Percentiles rank a stretch among this genome's conserved stretches.
Conservation (phyloP, 2,797 vertebrate species). For the Gallinago nigripennis region DNA sequence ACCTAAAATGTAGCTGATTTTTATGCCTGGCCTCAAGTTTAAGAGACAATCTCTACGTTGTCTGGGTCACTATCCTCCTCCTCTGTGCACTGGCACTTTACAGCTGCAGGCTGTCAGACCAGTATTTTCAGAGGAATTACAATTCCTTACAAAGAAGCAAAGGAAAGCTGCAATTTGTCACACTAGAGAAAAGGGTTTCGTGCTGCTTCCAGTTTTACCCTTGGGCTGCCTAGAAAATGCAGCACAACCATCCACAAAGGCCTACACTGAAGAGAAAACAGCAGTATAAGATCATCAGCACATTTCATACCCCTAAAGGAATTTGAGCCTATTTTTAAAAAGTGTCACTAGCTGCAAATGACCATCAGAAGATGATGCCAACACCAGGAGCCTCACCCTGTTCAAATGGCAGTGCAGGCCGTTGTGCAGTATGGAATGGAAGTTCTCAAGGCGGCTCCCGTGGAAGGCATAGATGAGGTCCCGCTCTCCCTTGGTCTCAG, state of each 20-base stretch:
- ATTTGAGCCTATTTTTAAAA: not conserved
- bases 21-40: no score
- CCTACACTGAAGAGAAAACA: not conserved
- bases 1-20: not conserved
- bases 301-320: not conserved
- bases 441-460: conserved; percentile 96
- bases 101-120: not conserved
- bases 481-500: conserved; percentile 85
- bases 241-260: not conserved
- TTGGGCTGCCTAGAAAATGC: not conserved
- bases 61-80: not conserved
- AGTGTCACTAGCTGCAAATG: not conserved
- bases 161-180: not conserved
- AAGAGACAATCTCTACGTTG: not conserved
- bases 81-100: not conserved
- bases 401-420: conserved; percentile 96
- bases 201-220: not conserved
- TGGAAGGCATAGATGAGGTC: conserved; percentile 96
- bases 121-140: not conserved
- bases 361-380: not conserved
- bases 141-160: not conserved
- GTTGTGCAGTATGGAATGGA: conserved; percentile 96
- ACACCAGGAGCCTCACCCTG: conserved; percentile 76
- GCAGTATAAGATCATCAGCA: not conserved
- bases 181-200: not conserved